These are phyloP conservation scores for Coreius guichenoti DNA, from an alignment of 2,797 vertebrate species.

Conservation along the genomic window DNA sequence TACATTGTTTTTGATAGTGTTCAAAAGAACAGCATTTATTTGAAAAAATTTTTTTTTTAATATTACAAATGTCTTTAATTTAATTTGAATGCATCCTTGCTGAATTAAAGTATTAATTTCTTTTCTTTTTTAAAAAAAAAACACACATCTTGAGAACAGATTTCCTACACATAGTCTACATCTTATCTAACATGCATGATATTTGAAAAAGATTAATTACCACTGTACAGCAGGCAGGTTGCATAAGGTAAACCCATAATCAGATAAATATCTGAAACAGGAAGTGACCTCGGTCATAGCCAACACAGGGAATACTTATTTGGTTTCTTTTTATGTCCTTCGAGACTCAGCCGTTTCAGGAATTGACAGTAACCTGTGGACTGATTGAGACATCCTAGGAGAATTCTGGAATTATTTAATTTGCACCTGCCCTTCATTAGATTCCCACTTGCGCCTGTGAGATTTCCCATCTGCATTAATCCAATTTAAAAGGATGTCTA, in stretches of 20 bases:
- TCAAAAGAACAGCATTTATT: background rate
- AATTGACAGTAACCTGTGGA: constrained; percentile 28
- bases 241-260: constrained; percentile 29
- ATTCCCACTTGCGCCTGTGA: constrained; percentile 21
- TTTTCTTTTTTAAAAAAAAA: no score
- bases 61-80: background rate
- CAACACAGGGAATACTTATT: background rate
- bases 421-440: constrained; percentile 56
- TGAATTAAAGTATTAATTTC: no score
- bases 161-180: background rate
- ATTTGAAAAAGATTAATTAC: background rate
- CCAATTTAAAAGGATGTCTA: constrained; percentile 47
- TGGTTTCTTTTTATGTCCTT: constrained; percentile 37
- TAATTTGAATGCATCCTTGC: background rate
- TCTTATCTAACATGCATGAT: background rate
- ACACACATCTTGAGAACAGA: background rate
- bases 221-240: constrained; percentile 6
- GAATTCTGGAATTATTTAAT: constrained; percentile 35
- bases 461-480: constrained; percentile 56
- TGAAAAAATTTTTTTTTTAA: background rate
- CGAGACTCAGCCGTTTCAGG: constrained; percentile 20
- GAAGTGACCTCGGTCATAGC: constrained; percentile 28
- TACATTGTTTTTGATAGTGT: background rate
- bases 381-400: constrained; percentile 8
- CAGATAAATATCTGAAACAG: constrained; percentile 39